Evolutionary conservation across 2,888 invertebrate genomes (phyloP), one percentile per base, ranked within the genome.

Genomic region (Girardia tigrina): DNA sequence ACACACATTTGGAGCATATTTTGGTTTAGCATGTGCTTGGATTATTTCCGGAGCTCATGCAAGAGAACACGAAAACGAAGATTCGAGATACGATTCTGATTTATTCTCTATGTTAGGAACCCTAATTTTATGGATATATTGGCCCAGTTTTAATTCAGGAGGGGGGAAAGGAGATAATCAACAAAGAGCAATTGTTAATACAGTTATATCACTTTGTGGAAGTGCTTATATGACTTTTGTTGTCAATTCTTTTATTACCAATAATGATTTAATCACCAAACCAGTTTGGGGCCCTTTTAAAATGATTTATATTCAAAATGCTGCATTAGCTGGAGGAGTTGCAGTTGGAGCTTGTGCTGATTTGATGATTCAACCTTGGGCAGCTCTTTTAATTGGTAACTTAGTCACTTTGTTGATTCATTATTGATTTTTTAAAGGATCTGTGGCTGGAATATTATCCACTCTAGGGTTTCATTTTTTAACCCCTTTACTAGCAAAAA

Each of bases 111-210:
- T 78, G 78, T 12, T 78, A 91, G 92, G 94, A 76, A 91, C 94
- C 0, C 85, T 94, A 75, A 94, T 95, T 84, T 87, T 97, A 71
- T 95, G 94, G 94, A 87, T 94, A 76, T 95, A 91, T 85, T 95
- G 94, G 94, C 95, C 95, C 0, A 92, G 92, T 77, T 97, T 97
- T 86, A 97, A 95, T 86, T 90, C 91, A 0, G 91, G 89, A 0
- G 89, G 88, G 73, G 88, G 88, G 78, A 90, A 89, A 79, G n/a
- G n/a, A n/a, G n/a, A n/a, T n/a, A n/a, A n/a, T n/a, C 90, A 90
- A 79, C 88, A 90, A 80, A 87, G 94, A 77, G 94, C 94, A 28
- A 88, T 94, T 78, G 88, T 94, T 82, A 95, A 97, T 87, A 94
- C 95, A 0, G 92, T 94, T 82, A 86, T 94, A 78, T 89, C 94